phyloP scores from a whole-genome alignment of 2,113 vertebrate species.

The Anguilla japonica region DNA sequence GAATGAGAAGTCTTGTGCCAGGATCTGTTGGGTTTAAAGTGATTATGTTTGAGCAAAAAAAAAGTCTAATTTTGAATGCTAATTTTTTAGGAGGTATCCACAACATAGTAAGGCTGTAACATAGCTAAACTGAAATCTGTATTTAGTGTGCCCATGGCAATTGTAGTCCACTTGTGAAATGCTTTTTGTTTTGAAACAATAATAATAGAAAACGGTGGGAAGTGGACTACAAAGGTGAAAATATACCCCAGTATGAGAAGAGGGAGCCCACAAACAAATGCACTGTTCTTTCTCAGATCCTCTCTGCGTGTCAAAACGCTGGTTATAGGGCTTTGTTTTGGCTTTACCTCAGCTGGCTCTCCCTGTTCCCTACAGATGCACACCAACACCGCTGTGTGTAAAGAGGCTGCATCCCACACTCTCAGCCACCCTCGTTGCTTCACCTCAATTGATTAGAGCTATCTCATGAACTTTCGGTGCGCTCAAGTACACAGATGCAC shows the following conservation, averaged over 20 bases:
- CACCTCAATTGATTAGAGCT: background rate
- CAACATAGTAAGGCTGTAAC: no score
- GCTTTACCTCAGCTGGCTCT: background rate
- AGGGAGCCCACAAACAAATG: background rate
- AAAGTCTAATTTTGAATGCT: no score
- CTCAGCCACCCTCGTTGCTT: background rate
- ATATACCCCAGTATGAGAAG: no score
- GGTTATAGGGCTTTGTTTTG: background rate
- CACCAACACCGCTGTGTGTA: background rate
- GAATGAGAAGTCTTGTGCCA: no score
- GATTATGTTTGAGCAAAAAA: no score
- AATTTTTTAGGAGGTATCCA: no score
- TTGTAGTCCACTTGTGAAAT: no score
- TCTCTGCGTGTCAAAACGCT: background rate
- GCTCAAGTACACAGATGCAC: background rate
- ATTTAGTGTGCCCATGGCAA: no score
- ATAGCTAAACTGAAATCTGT: no score
- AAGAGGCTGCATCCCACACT: background rate
- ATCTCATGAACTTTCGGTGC: background rate
- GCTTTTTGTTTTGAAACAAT: no score
- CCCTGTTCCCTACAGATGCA: background rate
- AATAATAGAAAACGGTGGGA: background rate
- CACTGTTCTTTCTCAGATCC: background rate
- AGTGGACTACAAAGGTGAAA: no score
- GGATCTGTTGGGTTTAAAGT: no score